A percentile compares a stretch with the other conserved stretches of the same genome.
phyloP scores from a whole-genome alignment of 2,888 invertebrate species.

The Lathronympha strigana region DNA sequence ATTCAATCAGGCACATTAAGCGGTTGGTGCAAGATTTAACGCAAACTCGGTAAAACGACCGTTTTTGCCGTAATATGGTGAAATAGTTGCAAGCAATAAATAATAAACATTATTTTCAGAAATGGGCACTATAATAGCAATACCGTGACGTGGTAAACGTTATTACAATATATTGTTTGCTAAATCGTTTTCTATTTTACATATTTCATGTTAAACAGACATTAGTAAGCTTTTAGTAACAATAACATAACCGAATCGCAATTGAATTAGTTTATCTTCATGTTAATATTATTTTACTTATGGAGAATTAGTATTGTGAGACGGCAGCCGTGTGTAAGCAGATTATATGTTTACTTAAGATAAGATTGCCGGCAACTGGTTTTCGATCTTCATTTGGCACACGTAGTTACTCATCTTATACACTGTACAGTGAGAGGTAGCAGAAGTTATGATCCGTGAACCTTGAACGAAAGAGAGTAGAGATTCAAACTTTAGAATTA shows the following conservation, averaged over 20 bases:
- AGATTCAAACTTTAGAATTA: background rate
- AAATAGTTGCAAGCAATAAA: background rate
- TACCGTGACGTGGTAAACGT: background rate
- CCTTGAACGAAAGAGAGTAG: background rate
- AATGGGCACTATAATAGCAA: slow-evolving; percentile 8
- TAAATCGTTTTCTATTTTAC: too few relatives aligned
- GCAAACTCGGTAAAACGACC: background rate
- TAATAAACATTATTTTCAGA: background rate
- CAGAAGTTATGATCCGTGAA: background rate
- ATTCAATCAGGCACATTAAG: slow-evolving; percentile 1
- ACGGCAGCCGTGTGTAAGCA: background rate
- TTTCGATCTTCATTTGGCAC: slow-evolving; percentile 1
- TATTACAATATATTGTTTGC: too few relatives aligned
- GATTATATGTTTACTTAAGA: slow-evolving; percentile 1
- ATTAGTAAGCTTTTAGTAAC: too few relatives aligned
- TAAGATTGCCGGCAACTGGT: background rate
- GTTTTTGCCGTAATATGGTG: slow-evolving; percentile 1
- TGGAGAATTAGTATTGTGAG: too few relatives aligned
- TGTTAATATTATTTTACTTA: too few relatives aligned
- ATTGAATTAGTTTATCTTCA: too few relatives aligned
- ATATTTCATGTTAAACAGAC: too few relatives aligned
- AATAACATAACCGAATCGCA: too few relatives aligned
- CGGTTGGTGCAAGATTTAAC: background rate
- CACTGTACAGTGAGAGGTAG: background rate
- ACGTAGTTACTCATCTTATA: background rate